These are phyloP conservation scores for Drosophila sp. DNA, from an alignment of 1,140 invertebrate genomes.

Conservation along the genomic window DNA sequence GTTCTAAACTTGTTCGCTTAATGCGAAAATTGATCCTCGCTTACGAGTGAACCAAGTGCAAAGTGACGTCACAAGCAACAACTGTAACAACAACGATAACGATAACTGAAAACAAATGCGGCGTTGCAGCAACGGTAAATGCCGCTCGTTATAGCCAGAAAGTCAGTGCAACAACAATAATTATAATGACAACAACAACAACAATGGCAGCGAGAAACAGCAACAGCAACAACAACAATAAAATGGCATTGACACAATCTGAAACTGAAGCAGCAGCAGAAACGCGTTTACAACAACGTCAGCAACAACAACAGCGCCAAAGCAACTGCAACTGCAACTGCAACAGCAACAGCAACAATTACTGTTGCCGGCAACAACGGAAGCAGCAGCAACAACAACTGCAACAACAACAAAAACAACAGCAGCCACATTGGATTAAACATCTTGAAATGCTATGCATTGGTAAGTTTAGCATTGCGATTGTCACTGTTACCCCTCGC, in stretches of 20 bases:
- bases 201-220: conserved; percentile 24
- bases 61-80: conserved; percentile 21
- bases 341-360: conserved; percentile 40
- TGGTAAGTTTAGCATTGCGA: conserved; percentile 53
- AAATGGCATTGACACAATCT: conserved; percentile 53
- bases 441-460: conserved; percentile 59
- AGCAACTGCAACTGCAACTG: conserved; percentile 31
- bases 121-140: conserved; percentile 44
- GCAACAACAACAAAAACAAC: conserved; percentile 29
- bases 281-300: conserved; percentile 27
- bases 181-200: conserved; percentile 25
- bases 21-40: conserved; percentile 1
- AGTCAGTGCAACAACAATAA: conserved; percentile 11
- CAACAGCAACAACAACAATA: conserved; percentile 33
- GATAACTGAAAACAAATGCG: conserved; percentile 53
- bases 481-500: background rate
- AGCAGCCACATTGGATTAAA: conserved; percentile 65
- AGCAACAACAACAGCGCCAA: conserved; percentile 37
- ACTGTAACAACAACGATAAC: conserved; percentile 6
- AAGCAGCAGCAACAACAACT: conserved; percentile 33
- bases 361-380: conserved; percentile 58
- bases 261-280: conserved; percentile 17
- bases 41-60: conserved; percentile 2
- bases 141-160: conserved; percentile 35
- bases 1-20: background rate